Base-by-base conservation (phyloP, 1,140 invertebrate species). In the Oryzaephilus surinamensis region DNA sequence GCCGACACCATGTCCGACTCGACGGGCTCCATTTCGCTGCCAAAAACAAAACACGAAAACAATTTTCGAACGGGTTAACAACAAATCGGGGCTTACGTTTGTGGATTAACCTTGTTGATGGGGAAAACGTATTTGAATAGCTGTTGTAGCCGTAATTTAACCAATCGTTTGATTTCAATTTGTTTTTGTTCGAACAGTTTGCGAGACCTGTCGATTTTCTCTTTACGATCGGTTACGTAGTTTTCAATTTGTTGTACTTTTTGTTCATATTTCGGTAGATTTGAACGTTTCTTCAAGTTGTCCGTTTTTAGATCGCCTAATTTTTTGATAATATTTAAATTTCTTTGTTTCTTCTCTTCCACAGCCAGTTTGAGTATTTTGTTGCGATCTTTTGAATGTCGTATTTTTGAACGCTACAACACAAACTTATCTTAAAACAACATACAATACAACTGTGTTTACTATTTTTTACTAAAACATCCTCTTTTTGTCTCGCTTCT, bases 61-160 rank as follows among this genome's bases (percentile, higher is more conserved):
- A 37, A 28, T 23, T 20, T 13, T 17, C 6, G 8, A 43, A 23
- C 19, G 13, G 21, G 12, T 37, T 11, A 49, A 18, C 27, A 52
- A 36, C 32, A 38, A 38, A 19, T 32, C 38, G n/a, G 29, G 29
- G 51, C 52, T 57, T 64, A 73, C 72, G 65, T 65, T 53, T 56
- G 61, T 32, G 67, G 69, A 48, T 73, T 63, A 32, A 78, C 67
- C 54, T 70, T 64, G 23, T 65, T 62, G 43, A 87, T 76, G 7
- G 81, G 81, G 64, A 89, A 87, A 52, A 89, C 82, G 60, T 79
- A 82, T 47, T 79, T 67, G n/a, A n/a, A n/a, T 8, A 87, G 67
- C 55, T 84, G 78, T 38, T 77, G 64, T 28, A 82, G 71, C 46
- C 76, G 70, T 24, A 66, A 65, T 52, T 72, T 65, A 21, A 77